A percentile compares a stretch with the other conserved stretches of the same genome.
These are phyloP conservation scores for Halyomorpha halys DNA, from an alignment of 1,140 invertebrate species.

Conservation along the genomic window DNA sequence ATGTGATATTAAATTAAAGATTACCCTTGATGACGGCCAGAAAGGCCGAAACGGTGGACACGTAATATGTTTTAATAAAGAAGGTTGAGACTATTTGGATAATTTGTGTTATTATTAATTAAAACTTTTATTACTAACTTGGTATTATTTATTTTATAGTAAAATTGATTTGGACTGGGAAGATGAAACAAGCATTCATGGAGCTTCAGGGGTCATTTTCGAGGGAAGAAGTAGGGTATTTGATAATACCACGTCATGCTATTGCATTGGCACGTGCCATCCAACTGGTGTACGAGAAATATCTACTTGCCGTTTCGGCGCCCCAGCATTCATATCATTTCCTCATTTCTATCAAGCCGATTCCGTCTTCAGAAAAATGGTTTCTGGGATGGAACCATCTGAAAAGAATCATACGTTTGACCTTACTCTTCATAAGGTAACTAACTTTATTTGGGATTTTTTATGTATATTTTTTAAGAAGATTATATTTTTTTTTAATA, in stretches of 20 bases:
- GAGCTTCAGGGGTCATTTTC: background rate
- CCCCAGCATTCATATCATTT: slow-evolving; percentile 55
- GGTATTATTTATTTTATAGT: background rate
- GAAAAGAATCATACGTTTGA: slow-evolving; percentile 46
- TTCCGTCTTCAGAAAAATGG: slow-evolving; percentile 40
- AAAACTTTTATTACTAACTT: too few relatives aligned
- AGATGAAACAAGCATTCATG: background rate
- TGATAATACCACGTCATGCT: slow-evolving; percentile 47
- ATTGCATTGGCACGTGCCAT: slow-evolving; percentile 49
- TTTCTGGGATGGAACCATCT: slow-evolving; percentile 50
- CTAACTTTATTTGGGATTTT: background rate
- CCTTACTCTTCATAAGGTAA: slow-evolving; percentile 46
- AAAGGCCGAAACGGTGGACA: too few relatives aligned
- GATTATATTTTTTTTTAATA: too few relatives aligned
- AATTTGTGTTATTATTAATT: too few relatives aligned
- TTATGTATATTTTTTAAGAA: too few relatives aligned
- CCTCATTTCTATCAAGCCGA: slow-evolving; percentile 62
- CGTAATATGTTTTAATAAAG: too few relatives aligned
- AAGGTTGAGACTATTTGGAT: too few relatives aligned
- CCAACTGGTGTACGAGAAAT: slow-evolving; percentile 38
- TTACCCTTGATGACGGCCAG: too few relatives aligned
- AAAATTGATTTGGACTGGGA: background rate
- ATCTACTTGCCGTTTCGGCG: slow-evolving; percentile 43
- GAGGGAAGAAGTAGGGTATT: slow-evolving; percentile 44
- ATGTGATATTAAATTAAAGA: too few relatives aligned